Percentiles rank a stretch among this genome's conserved stretches.
These are phyloP conservation scores for Lytechinus variegatus DNA, from an alignment of 35 echinoderm and acorn worm genomes.

Conservation along the genomic window DNA sequence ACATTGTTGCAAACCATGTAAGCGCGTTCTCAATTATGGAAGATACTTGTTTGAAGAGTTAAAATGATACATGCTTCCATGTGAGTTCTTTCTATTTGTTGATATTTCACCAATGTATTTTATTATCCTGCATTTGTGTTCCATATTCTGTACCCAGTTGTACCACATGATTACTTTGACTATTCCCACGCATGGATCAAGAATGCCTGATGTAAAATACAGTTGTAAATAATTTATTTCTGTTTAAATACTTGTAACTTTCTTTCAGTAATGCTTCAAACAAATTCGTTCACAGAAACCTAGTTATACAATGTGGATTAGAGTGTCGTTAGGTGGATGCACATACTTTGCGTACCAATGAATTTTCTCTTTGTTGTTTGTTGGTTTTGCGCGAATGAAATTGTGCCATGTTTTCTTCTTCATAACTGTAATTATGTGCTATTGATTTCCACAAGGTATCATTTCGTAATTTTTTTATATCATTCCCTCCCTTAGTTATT, in stretches of 20 bases:
- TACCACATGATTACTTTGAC: neutral
- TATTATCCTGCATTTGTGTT: neutral
- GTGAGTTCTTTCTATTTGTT: neutral
- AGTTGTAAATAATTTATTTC: neutral
- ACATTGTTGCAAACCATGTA: neutral
- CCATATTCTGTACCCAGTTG: neutral
- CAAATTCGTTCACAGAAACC: neutral
- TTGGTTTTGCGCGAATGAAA: too few relatives aligned
- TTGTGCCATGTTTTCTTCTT: too few relatives aligned
- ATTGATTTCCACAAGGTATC: too few relatives aligned
- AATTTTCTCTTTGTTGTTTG: too few relatives aligned
- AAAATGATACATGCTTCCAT: neutral
- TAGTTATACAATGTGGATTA: neutral
- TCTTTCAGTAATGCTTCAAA: neutral
- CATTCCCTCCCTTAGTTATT: neutral
- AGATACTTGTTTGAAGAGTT: neutral
- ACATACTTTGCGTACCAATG: neutral
- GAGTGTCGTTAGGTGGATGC: neutral
- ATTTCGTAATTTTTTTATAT: neutral
- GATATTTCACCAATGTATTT: neutral
- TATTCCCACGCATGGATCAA: neutral
- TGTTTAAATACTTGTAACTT: neutral
- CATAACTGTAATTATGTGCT: too few relatives aligned
- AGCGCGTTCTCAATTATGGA: neutral
- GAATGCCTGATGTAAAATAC: neutral